Percentiles rank a stretch among this genome's conserved stretches.
These are phyloP conservation scores for Sarcophaga peregrina DNA, from an alignment of 1,140 invertebrate species.

Conservation along the genomic window DNA sequence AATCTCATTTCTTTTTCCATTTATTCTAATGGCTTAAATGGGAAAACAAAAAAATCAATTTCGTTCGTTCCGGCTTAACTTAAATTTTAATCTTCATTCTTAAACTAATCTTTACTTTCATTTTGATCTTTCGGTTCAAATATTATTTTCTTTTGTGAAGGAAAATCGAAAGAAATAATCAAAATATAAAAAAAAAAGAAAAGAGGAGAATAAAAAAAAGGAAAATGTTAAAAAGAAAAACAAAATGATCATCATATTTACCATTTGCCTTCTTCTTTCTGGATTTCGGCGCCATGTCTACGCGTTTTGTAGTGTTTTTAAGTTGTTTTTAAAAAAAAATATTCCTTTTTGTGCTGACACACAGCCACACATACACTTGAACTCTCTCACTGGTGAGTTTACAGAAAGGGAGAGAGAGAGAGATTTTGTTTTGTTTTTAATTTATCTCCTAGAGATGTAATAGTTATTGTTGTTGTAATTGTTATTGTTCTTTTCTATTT, in stretches of 20 bases:
- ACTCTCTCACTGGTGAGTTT: too few species aligned
- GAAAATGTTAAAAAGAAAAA: slow-evolving; percentile 42
- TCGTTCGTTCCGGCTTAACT: background rate
- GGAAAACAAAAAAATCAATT: background rate
- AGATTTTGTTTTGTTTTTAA: too few species aligned
- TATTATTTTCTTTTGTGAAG: background rate
- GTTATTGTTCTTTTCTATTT: too few species aligned
- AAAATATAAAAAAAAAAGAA: slow-evolving; percentile 21
- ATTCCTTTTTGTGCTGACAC: background rate
- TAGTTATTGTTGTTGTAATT: too few species aligned
- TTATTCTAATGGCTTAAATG: too few species aligned
- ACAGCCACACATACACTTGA: background rate
- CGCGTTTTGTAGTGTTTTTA: background rate
- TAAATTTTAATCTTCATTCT: background rate
- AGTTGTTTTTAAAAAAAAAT: background rate
- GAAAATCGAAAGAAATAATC: background rate
- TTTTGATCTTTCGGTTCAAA: background rate
- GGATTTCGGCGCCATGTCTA: slow-evolving; percentile 66
- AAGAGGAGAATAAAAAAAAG: slow-evolving; percentile 43
- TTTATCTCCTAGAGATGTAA: too few species aligned
- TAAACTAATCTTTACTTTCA: background rate
- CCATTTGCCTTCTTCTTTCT: slow-evolving; percentile 67
- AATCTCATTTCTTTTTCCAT: too few species aligned
- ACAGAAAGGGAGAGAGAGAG: too few species aligned
- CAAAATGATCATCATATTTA: slow-evolving; percentile 61